Conservation (phyloP, 1,140 invertebrate species). For the Drosophila orena region DNA sequence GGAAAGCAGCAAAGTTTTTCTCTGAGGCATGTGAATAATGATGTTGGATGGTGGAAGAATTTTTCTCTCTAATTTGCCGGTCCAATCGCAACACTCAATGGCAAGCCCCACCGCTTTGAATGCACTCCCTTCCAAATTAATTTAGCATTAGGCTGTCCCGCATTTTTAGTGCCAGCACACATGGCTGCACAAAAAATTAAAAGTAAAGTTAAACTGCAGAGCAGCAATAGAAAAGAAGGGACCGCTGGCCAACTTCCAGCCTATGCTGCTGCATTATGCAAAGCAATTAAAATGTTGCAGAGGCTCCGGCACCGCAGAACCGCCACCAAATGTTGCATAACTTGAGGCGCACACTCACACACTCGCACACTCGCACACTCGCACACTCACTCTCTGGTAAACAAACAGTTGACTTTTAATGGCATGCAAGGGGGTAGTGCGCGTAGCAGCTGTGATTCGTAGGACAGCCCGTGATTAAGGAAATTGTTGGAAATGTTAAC, state of each 20-base stretch:
- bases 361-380: slow-evolving; percentile 22
- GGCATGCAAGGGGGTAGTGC: slow-evolving; percentile 50
- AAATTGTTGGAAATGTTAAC: slow-evolving; percentile 82
- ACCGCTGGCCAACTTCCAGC: slow-evolving; percentile 13
- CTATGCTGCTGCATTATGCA: slow-evolving; percentile 66
- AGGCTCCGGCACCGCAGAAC: slow-evolving; percentile 18
- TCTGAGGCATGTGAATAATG: slow-evolving; percentile 67
- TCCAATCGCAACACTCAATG: slow-evolving; percentile 23
- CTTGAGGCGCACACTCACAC: slow-evolving; percentile 47
- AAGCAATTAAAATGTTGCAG: slow-evolving; percentile 78
- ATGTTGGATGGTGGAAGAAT: slow-evolving; percentile 37
- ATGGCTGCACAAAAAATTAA: slow-evolving; percentile 66
- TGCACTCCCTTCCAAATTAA: slow-evolving; percentile 11
- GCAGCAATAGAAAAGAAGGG: slow-evolving; percentile 31
- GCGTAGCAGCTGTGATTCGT: slow-evolving; percentile 21
- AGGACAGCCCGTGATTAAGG: slow-evolving; percentile 67
- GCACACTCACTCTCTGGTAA: slow-evolving; percentile 31
- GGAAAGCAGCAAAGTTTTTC: slow-evolving; percentile 48
- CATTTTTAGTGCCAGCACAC: slow-evolving; percentile 35
- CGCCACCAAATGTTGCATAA: slow-evolving; percentile 53
- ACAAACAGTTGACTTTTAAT: slow-evolving; percentile 73
- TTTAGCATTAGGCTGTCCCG: slow-evolving; percentile 26
- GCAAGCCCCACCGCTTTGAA: slow-evolving; percentile 2
- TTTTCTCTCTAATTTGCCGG: slow-evolving; percentile 23
- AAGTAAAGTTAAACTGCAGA: slow-evolving; percentile 70